Evolutionary conservation across 2,113 vertebrate species (phyloP).

Genomic region (human): DNA sequence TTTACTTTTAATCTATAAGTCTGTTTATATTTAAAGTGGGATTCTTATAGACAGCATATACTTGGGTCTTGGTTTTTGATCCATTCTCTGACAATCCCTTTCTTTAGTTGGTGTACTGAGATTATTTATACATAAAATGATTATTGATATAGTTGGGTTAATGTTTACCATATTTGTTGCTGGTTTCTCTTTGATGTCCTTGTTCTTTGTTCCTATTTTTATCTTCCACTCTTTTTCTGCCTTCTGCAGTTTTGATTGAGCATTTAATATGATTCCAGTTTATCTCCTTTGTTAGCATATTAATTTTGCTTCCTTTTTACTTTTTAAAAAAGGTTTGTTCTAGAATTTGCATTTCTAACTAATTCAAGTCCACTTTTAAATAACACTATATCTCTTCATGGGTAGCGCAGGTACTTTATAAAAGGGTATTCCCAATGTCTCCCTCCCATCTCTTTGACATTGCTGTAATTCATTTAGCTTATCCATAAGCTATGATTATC

Average conservation of each 20-base stretch:
- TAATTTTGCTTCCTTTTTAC: background rate
- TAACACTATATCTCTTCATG: background rate
- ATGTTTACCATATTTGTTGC: background rate
- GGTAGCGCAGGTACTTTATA: background rate
- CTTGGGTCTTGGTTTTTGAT: background rate
- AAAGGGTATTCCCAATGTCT: background rate
- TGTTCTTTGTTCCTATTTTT: background rate
- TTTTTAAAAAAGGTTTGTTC: background rate
- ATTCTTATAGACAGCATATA: background rate
- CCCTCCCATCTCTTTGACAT: background rate
- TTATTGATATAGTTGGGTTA: background rate
- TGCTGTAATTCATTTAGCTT: background rate
- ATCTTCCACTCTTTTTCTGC: background rate
- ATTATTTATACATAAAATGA: background rate
- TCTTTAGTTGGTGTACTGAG: background rate
- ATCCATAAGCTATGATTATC: background rate
- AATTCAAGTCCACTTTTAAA: background rate
- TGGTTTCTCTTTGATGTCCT: background rate
- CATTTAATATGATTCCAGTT: background rate
- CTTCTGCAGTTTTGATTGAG: background rate
- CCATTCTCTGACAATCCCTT: background rate
- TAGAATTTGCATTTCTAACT: background rate
- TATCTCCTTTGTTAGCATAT: background rate
- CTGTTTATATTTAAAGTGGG: background rate
- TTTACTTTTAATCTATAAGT: background rate